Percentiles rank a stretch among this genome's conserved stretches.
Conservation (phyloP, 2,113 vertebrate species). For the Corydoras maculifer region DNA sequence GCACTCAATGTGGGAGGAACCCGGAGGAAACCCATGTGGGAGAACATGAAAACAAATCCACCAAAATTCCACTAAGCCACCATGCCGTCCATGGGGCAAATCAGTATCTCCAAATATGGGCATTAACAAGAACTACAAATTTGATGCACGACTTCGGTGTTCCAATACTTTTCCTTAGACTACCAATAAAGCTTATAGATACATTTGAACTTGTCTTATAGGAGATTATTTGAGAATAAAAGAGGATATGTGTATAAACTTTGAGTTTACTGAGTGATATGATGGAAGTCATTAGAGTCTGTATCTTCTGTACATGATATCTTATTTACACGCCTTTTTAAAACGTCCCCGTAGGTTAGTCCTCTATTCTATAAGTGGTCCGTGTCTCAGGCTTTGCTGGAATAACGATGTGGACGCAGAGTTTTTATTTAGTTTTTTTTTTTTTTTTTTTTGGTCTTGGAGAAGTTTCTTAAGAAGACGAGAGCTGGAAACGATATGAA, state of each 20-base stretch:
- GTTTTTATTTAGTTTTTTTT: not conserved
- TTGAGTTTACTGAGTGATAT: slow-evolving; percentile 17
- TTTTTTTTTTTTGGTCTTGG: slow-evolving; percentile 21
- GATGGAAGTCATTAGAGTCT: slow-evolving; percentile 16
- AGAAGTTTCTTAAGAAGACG: slow-evolving; percentile 7
- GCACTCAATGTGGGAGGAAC: too few species aligned
- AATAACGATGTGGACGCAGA: slow-evolving; percentile 19
- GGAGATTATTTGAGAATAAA: slow-evolving; percentile 38
- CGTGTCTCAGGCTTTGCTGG: slow-evolving; percentile 9
- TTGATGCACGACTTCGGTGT: too few species aligned
- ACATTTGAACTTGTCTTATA: slow-evolving; percentile 15
- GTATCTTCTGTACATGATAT: slow-evolving; percentile 42
- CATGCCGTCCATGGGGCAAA: too few species aligned
- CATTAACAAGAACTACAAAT: too few species aligned
- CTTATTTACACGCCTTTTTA: slow-evolving; percentile 50
- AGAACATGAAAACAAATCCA: too few species aligned
- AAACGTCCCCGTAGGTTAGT: slow-evolving; percentile 51
- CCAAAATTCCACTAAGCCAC: too few species aligned
- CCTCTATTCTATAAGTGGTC: slow-evolving; percentile 25
- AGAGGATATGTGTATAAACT: slow-evolving; percentile 21
- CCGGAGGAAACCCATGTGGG: too few species aligned
- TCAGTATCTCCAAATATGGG: too few species aligned
- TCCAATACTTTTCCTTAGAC: too few species aligned
- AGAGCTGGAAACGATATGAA: slow-evolving; percentile 29
- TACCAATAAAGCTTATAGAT: not conserved